Evolutionary conservation across 2,888 invertebrate species (phyloP), one percentile per base, ranked within the genome.

Genomic region (Galerucella calmariensis): DNA sequence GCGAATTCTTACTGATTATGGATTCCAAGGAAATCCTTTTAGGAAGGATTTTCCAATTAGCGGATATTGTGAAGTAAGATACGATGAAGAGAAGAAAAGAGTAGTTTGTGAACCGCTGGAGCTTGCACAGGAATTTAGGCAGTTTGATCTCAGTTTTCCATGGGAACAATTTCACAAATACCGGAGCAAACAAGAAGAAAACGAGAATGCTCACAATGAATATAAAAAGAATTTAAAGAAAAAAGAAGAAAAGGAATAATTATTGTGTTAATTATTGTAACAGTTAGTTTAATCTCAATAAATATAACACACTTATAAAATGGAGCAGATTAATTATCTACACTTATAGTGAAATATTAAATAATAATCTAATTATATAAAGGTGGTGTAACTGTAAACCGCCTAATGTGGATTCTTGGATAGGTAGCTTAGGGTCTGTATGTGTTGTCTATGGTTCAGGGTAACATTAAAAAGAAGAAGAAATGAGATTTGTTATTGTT

Each of bases 11-110:
- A 99, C 99, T 44, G 99, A 99, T 88, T 99, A 99, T 88, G 99
- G 99, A 1, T 99, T 99, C 88, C 97, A 99, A 87, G 99, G 99
- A 2, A 98, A 99, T 90, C 99, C 99, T 4, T 92, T 98, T 87
- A 92, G 99, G 77, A 97, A 97, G 87, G 99, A 99, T 88, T 99
- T 99, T 87, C 99, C 99, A 12, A 90, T 99, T 9, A 93, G 94
- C 82, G 99, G 99, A 44, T 99, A 97, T 89, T 94, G 96, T 58
- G 99, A 99, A 90, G 95, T 84, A 10, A 94, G 99, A 72, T 99
- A 98, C 86, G 99, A 99, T 88, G 98, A 99, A 84, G 98, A 98
- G 87, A 94, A 95, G 84, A 95, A 96, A 86, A 92, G 99, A 75
- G 96, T 99, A 2, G 98, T 99, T 1, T 92, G 95, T 71, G 99